A percentile compares a stretch with the other conserved stretches of the same genome.
Evolutionary conservation across 2,888 invertebrate genomes (phyloP).

Genomic region (Coelinius sp.): DNA sequence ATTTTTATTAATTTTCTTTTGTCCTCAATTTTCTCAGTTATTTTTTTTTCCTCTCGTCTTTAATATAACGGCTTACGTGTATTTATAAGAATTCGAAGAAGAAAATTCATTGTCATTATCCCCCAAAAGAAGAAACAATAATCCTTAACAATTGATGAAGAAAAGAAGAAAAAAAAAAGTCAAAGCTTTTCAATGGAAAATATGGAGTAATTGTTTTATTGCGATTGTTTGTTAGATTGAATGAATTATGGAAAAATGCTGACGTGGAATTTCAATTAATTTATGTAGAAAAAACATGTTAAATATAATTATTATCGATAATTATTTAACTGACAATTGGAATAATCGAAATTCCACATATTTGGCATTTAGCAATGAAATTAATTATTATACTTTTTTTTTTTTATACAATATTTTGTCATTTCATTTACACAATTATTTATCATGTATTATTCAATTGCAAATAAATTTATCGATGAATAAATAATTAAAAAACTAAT

Average conservation of each 20-base stretch:
- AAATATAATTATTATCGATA: slow-evolving; percentile 1
- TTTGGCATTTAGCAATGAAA: slow-evolving; percentile 12
- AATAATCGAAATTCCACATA: slow-evolving; percentile 21
- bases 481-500: not conserved
- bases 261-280: slow-evolving; percentile 20
- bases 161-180: slow-evolving; percentile 1
- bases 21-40: slow-evolving; percentile 12
- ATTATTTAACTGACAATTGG: not conserved
- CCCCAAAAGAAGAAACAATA: not conserved
- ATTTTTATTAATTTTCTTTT: slow-evolving; percentile 11
- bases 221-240: slow-evolving; percentile 13
- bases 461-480: not conserved
- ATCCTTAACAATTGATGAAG: not conserved
- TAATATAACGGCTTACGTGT: slow-evolving; percentile 19
- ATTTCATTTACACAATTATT: slow-evolving; percentile 20
- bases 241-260: slow-evolving; percentile 5
- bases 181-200: slow-evolving; percentile 4
- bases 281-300: not conserved
- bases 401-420: slow-evolving; percentile 17
- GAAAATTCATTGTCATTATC: not conserved
- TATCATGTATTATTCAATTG: not conserved
- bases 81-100: slow-evolving; percentile 23
- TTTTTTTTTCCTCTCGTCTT: not conserved
- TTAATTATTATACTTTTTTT: not conserved
- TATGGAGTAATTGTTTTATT: slow-evolving; percentile 10